Percentiles rank a stretch among this genome's conserved stretches.
Conservation (phyloP, 2,113 vertebrate genomes). For the Hemibagrus wyckioides region DNA sequence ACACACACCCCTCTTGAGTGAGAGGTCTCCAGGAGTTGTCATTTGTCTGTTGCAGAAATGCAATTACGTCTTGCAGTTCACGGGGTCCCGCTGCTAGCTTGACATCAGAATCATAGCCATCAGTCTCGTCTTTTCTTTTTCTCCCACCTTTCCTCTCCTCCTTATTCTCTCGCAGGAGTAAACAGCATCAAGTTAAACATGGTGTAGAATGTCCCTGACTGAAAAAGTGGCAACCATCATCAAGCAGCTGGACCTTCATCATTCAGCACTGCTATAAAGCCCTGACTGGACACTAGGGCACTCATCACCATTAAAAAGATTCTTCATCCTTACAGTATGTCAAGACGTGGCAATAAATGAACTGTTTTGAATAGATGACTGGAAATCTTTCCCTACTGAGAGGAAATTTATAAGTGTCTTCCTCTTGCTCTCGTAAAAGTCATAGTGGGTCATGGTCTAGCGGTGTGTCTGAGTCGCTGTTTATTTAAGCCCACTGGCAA, state of each 20-base stretch:
- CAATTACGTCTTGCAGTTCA: conserved; percentile 45
- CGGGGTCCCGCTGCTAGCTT: conserved; percentile 40
- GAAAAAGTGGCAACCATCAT: conserved; percentile 18
- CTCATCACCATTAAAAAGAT: too few relatives aligned
- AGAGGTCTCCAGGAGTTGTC: conserved; percentile 48
- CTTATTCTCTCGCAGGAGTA: not conserved
- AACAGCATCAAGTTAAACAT: conserved; percentile 40
- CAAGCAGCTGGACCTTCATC: conserved; percentile 6
- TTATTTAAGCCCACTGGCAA: conserved; percentile 23
- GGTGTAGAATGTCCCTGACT: conserved; percentile 12
- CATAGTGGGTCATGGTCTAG: not conserved
- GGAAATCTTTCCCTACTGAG: not conserved
- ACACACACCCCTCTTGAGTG: conserved; percentile 47
- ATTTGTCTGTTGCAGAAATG: conserved; percentile 48
- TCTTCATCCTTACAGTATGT: not conserved
- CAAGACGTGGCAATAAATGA: not conserved
- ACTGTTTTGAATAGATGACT: not conserved
- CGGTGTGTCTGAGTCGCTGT: not conserved
- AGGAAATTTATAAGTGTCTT: not conserved
- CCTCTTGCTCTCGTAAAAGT: not conserved
- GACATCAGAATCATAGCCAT: conserved; percentile 41
- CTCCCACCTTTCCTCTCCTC: not conserved
- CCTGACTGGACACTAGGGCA: not conserved
- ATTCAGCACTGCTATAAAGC: not conserved
- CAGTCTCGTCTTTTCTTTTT: conserved; percentile 35